phyloP scores from a whole-genome alignment of 1,140 invertebrate genomes.

The Branchinecta lindahli region DNA sequence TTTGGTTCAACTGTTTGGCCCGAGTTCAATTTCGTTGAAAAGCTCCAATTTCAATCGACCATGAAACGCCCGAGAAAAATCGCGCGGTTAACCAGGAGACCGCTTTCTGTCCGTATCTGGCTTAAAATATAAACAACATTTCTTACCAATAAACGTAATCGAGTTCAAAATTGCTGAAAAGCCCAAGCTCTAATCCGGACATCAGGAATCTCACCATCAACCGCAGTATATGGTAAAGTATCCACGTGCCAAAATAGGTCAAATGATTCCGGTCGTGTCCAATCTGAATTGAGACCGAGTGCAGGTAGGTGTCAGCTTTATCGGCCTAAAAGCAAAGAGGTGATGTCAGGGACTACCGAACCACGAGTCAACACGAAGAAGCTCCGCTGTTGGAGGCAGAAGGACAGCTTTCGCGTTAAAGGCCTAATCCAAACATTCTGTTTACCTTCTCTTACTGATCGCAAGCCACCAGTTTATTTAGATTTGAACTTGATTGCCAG shows the following conservation, averaged over 20 bases:
- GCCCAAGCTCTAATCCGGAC: conserved; percentile 82
- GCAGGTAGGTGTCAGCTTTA: conserved; percentile 68
- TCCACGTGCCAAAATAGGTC: conserved; percentile 87
- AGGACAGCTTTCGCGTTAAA: too few species aligned
- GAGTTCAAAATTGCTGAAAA: conserved; percentile 93
- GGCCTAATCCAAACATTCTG: too few species aligned
- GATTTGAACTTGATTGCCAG: too few species aligned
- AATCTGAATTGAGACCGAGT: conserved; percentile 48
- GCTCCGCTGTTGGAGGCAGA: too few species aligned
- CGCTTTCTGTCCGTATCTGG: too few species aligned
- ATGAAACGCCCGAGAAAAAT: too few species aligned
- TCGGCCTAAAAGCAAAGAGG: conserved; percentile 49
- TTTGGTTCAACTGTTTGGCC: too few species aligned
- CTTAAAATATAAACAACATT: not conserved
- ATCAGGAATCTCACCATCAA: conserved; percentile 92
- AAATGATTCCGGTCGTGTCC: conserved; percentile 53
- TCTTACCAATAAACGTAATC: conserved; percentile 80
- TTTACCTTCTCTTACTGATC: too few species aligned
- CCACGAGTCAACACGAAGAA: conserved; percentile 1
- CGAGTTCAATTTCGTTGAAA: too few species aligned
- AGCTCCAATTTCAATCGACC: too few species aligned
- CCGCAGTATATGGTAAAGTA: conserved; percentile 82
- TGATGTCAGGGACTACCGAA: not conserved
- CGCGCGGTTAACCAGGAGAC: too few species aligned
- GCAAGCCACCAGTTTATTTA: too few species aligned